Percentiles rank a stretch among this genome's conserved stretches.
These are phyloP conservation scores for Kuschelorhynchus macadamiae DNA, from an alignment of 2,888 invertebrate species.

Conservation along the genomic window DNA sequence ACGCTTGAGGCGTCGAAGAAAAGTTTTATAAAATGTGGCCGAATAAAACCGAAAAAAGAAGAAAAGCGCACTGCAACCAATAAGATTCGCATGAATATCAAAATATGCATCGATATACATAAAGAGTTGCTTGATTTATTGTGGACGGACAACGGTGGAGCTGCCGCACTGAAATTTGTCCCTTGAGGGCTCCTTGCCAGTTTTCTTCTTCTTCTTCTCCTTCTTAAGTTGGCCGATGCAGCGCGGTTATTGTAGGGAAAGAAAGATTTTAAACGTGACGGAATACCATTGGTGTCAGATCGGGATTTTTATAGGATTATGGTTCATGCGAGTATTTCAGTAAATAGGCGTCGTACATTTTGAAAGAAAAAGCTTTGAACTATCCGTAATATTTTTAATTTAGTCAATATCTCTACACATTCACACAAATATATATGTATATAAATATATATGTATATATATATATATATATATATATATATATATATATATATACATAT, in stretches of 20 bases:
- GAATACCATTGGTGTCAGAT: conserved; percentile 20
- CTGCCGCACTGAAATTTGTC: conserved; percentile 39
- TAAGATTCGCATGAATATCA: conserved; percentile 64
- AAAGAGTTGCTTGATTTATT: conserved; percentile 40
- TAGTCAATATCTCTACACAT: too few relatives aligned
- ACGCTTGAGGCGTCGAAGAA: conserved; percentile 12
- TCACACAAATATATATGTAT: too few relatives aligned
- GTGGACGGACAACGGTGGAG: conserved; percentile 33
- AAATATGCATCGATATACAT: conserved; percentile 64
- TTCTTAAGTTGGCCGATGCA: conserved; percentile 6
- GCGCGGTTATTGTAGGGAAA: conserved; percentile 21
- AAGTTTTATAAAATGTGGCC: conserved; percentile 29
- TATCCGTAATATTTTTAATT: too few relatives aligned
- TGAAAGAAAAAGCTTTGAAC: too few relatives aligned
- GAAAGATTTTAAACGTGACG: conserved; percentile 23
- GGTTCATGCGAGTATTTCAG: too few relatives aligned
- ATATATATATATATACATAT: too few relatives aligned
- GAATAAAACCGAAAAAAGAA: conserved; percentile 27
- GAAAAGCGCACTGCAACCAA: conserved; percentile 50
- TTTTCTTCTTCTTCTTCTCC: conserved; percentile 26
- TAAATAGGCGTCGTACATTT: too few relatives aligned
- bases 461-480: too few relatives aligned
- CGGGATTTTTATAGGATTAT: too few relatives aligned
- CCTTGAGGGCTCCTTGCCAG: conserved; percentile 32
- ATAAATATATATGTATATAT: too few relatives aligned